A percentile compares a stretch with the other conserved stretches of the same genome.
Conservation (phyloP, 2,888 invertebrate genomes). For the Limenitis arthemis region DNA sequence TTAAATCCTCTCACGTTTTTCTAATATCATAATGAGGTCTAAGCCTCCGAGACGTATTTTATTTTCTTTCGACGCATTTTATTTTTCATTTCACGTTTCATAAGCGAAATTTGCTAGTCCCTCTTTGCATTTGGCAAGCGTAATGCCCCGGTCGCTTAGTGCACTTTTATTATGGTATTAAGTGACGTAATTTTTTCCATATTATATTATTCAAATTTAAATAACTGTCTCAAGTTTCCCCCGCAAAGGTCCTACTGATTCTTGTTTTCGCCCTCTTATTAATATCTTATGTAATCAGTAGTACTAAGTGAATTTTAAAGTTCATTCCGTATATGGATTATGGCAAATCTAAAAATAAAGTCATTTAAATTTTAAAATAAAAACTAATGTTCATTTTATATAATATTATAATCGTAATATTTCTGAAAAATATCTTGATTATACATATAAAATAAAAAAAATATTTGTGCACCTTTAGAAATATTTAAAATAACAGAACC, state of each 20-base stretch:
- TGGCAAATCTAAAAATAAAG: too few species aligned
- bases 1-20: slow-evolving; percentile 65
- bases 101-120: slow-evolving; percentile 66
- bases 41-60: slow-evolving; percentile 63
- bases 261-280: too few species aligned
- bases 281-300: too few species aligned
- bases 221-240: slow-evolving; percentile 73
- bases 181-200: slow-evolving; percentile 74
- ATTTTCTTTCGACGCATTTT: slow-evolving; percentile 65
- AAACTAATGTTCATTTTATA: too few species aligned
- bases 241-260: slow-evolving; percentile 55
- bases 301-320: too few species aligned
- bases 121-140: slow-evolving; percentile 62
- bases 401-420: too few species aligned
- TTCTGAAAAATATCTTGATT: too few species aligned
- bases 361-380: too few species aligned
- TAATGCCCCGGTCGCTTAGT: slow-evolving; percentile 72
- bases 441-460: too few species aligned
- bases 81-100: slow-evolving; percentile 72
- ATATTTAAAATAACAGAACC: slow-evolving; percentile 20
- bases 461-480: background rate
- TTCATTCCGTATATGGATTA: too few species aligned
- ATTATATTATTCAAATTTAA: slow-evolving; percentile 75
- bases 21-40: slow-evolving; percentile 67
- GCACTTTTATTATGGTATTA: slow-evolving; percentile 74